Conservation (phyloP, 2,888 invertebrate genomes). For the Gari tellinella region DNA sequence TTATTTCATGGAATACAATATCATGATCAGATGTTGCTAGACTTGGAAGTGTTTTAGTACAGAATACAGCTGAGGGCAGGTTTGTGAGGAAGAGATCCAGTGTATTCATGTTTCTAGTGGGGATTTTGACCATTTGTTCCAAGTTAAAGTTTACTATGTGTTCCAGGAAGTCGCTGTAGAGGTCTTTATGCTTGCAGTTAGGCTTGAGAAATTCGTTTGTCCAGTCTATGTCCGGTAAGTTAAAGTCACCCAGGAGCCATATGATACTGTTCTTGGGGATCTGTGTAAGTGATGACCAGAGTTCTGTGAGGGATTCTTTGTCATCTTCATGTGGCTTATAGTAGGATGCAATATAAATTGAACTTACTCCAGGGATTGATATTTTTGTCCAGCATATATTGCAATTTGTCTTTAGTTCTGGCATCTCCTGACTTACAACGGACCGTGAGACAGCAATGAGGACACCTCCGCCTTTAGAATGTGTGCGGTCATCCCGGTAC, state of each 20-base stretch:
- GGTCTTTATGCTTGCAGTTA: constrained; percentile 1
- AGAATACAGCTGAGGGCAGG: neutral
- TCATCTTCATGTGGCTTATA: constrained; percentile 30
- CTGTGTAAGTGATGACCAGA: constrained; percentile 9
- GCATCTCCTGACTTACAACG: constrained; percentile 12
- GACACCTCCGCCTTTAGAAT: constrained; percentile 31
- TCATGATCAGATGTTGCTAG: constrained; percentile 5
- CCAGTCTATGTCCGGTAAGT: constrained; percentile 19
- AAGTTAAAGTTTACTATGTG: neutral
- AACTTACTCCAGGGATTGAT: neutral
- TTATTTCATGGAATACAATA: constrained; percentile 11
- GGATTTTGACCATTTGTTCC: constrained; percentile 7
- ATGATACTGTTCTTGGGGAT: constrained; percentile 14
- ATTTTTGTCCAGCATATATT: constrained; percentile 15
- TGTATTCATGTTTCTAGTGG: constrained; percentile 14
- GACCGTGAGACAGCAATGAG: constrained; percentile 15
- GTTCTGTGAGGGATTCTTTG: constrained; percentile 1
- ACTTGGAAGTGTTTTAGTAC: constrained; percentile 11
- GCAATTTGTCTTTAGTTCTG: constrained; percentile 21
- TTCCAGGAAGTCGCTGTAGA: neutral
- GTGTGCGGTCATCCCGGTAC: neutral
- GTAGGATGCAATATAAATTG: constrained; percentile 2
- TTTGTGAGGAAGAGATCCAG: constrained; percentile 37
- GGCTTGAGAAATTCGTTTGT: neutral
- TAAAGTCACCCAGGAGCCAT: constrained; percentile 24